A percentile compares a stretch with the other conserved stretches of the same genome.
Conservation (phyloP, 2,888 invertebrate genomes). For the Eilema depressum region DNA sequence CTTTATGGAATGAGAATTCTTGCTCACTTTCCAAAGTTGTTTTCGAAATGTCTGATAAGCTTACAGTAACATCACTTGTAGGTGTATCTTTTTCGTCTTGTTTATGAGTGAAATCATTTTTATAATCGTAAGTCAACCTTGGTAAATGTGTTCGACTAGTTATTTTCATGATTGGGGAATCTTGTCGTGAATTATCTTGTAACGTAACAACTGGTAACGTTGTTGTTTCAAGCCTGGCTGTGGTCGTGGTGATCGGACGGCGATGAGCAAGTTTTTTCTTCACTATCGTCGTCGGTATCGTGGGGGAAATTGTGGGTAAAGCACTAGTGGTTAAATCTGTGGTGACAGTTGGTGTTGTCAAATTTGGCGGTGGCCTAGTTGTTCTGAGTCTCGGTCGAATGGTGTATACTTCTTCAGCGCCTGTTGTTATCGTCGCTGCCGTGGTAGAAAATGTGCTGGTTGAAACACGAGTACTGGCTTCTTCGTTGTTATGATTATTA, state of each 20-base stretch:
- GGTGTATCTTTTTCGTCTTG: constrained; percentile 86
- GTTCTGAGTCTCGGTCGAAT: constrained; percentile 76
- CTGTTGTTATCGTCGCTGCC: constrained; percentile 63
- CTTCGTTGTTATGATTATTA: constrained; percentile 66
- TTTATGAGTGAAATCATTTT: constrained; percentile 79
- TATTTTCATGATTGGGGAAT: constrained; percentile 85
- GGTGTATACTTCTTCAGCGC: constrained; percentile 72
- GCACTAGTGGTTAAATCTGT: constrained; percentile 82
- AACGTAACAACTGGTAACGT: constrained; percentile 57
- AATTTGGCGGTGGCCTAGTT: constrained; percentile 63
- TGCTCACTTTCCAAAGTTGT: constrained; percentile 63
- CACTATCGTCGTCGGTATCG: constrained; percentile 75
- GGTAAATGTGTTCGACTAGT: constrained; percentile 71
- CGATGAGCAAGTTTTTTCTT: constrained; percentile 78
- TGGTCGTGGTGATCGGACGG: constrained; percentile 69
- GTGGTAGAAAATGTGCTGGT: constrained; percentile 57
- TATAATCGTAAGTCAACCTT: constrained; percentile 66
- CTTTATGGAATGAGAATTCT: constrained; percentile 81
- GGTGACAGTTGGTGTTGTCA: constrained; percentile 79
- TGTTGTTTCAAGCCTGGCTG: constrained; percentile 72
- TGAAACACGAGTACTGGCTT: constrained; percentile 56
- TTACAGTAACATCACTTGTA: constrained; percentile 81
- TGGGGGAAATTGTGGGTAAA: constrained; percentile 80
- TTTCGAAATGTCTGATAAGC: constrained; percentile 69
- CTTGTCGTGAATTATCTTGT: constrained; percentile 70